Evolutionary conservation across 1,140 invertebrate species (phyloP), one percentile per base, ranked within the genome.

Genomic region (Periplaneta americana): DNA sequence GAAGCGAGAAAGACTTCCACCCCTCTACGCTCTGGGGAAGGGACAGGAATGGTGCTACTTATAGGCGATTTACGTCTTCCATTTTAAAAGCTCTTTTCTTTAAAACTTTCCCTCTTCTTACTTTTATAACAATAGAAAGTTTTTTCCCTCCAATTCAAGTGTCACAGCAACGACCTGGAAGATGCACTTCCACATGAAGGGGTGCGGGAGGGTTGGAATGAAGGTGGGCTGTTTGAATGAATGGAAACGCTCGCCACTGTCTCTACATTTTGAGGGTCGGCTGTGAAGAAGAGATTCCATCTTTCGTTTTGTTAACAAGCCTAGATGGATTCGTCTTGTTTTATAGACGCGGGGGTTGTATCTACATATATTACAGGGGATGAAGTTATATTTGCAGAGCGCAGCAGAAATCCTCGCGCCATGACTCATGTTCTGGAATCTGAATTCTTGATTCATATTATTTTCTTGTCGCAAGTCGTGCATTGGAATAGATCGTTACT

Each of bases 1-100:
- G 75, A 33, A 76, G 75, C 4, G 48, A 66, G 48, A 57, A 57
- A 57, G 48, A 35, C 32, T 33, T 34, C 13, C 31, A 17, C 15
- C 32, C 31, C 13, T n/a, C 15, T 10, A 2, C 32, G 17, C 11
- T 5, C 9, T 18, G 10, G 11, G 75, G 33, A n/a, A 75, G 22
- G 75, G 32, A n/a, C 32, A 34, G 75, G 18, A 76, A 76, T 76
- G 75, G 33, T 2, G 22, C 75, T 76, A 76, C 75, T 76, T 76
- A 76, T 17, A n/a, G 5, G 15, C 75, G 75, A 76, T 76, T 76
- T 76, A 76, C 75, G 75, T 76, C 75, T 35, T 76, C 75, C 32
- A 76, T 76, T 76, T 76, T 76, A 76, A 76, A 76, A 76, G 75
- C 75, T 35, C 75, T 76, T 35, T 35, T 76, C 31, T 35, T 34